A percentile compares a stretch with the other conserved stretches of the same genome.
Conservation (phyloP, 2,888 invertebrate species). For the Cheilosia impressa region DNA sequence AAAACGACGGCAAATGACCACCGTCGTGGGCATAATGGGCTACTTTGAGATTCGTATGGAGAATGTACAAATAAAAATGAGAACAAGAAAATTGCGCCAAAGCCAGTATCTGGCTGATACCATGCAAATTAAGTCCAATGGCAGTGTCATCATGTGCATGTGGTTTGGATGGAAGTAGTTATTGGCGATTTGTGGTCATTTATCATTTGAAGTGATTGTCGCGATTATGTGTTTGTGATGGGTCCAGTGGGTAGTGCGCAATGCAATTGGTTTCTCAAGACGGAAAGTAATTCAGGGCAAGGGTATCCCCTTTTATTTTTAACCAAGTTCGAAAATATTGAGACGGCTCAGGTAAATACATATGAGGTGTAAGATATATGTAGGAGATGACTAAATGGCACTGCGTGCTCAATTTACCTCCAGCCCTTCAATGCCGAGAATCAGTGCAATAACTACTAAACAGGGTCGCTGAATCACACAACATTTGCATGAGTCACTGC, state of each 20-base stretch:
- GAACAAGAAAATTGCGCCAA: background rate
- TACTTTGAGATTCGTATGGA: background rate
- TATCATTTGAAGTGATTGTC: slow-evolving; percentile 1
- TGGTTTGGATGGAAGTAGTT: background rate
- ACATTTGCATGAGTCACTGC: no score
- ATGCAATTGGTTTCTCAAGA: background rate
- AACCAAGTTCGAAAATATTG: no score
- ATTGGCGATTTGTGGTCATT: background rate
- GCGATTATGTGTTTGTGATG: background rate
- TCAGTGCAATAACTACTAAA: no score
- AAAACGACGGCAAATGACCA: background rate
- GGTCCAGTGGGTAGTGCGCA: background rate
- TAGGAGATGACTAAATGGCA: no score
- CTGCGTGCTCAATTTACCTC: no score
- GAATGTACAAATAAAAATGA: background rate
- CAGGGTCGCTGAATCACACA: no score
- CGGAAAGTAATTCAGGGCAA: no score
- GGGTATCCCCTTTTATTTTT: no score
- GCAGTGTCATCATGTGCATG: background rate
- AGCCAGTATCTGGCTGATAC: background rate
- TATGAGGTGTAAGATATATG: no score
- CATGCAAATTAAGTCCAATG: slow-evolving; percentile 4
- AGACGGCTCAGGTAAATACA: no score
- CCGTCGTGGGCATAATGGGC: background rate
- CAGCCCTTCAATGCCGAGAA: no score